phyloP scores from a whole-genome alignment of 2,113 vertebrate species.

The Bothrops jararaca region DNA sequence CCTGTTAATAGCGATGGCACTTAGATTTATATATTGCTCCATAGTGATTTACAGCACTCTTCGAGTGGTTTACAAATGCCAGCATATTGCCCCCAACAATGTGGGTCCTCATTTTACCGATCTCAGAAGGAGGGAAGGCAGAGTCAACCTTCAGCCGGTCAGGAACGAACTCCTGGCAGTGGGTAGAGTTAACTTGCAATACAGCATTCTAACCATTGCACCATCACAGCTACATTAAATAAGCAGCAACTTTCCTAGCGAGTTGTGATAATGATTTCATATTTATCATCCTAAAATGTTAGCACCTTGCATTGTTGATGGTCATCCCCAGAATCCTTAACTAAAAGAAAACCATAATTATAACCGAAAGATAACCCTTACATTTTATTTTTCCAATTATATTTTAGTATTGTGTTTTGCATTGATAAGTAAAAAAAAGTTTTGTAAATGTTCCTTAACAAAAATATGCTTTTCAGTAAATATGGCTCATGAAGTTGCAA shows the following conservation, averaged over 20 bases:
- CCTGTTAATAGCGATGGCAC: slow-evolving; percentile 1
- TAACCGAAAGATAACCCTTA: not conserved
- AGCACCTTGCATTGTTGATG: not conserved
- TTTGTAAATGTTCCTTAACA: slow-evolving; percentile 9
- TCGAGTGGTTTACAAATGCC: too few relatives aligned
- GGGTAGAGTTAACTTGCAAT: too few relatives aligned
- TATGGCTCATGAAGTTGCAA: not conserved
- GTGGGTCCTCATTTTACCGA: too few relatives aligned
- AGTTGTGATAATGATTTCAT: not conserved
- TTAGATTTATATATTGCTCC: too few relatives aligned
- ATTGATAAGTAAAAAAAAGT: not conserved
- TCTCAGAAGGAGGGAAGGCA: too few relatives aligned
- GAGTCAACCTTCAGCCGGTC: too few relatives aligned
- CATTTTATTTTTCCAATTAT: slow-evolving; percentile 19
- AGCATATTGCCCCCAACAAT: too few relatives aligned
- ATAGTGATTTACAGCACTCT: too few relatives aligned
- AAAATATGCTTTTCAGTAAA: slow-evolving; percentile 48
- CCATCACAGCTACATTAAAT: not conserved
- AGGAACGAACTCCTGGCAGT: too few relatives aligned
- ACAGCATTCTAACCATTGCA: too few relatives aligned
- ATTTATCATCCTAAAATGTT: slow-evolving; percentile 13
- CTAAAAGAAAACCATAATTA: not conserved
- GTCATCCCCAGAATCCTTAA: not conserved
- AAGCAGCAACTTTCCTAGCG: not conserved
- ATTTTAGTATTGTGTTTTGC: slow-evolving; percentile 16